Conservation (phyloP, 1,140 invertebrate species). For the Halictus rubicundus region DNA sequence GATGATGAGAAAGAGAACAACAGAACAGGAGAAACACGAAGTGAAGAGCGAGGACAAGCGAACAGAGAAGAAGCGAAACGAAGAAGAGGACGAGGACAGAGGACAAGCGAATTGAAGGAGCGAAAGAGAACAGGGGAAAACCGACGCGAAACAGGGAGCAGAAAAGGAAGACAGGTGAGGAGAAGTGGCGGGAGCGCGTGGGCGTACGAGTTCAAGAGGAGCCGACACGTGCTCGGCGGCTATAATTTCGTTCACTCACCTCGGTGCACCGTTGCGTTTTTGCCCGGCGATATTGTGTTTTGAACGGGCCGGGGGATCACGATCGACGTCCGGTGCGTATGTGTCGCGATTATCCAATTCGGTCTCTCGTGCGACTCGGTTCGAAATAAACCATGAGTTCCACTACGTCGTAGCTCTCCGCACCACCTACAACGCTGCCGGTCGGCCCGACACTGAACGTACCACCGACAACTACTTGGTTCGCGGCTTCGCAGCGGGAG, state of each 20-base stretch:
- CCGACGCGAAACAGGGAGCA: not conserved
- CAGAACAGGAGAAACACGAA: no score
- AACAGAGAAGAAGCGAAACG: no score
- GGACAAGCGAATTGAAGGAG: no score
- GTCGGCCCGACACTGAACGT: conserved; percentile 52
- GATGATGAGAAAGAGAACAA: no score
- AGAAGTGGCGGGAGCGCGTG: no score
- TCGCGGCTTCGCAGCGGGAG: conserved; percentile 36
- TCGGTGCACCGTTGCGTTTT: not conserved
- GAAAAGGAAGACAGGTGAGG: no score
- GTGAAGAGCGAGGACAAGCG: no score
- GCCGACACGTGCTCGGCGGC: conserved; percentile 15
- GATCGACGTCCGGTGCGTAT: not conserved
- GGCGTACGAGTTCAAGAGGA: no score
- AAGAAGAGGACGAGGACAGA: no score
- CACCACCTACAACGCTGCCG: conserved; percentile 24
- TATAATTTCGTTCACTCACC: not conserved
- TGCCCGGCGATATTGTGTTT: not conserved
- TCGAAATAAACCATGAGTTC: conserved; percentile 21
- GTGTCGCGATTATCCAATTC: conserved; percentile 12
- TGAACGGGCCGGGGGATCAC: not conserved
- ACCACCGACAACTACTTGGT: conserved; percentile 44
- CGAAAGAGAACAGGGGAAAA: not conserved
- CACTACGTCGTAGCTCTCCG: not conserved
- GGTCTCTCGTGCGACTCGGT: not conserved